A percentile compares a stretch with the other conserved stretches of the same genome.
Evolutionary conservation across 2,113 vertebrate genomes (phyloP).

Genomic region (Atlantisia rogersi): DNA sequence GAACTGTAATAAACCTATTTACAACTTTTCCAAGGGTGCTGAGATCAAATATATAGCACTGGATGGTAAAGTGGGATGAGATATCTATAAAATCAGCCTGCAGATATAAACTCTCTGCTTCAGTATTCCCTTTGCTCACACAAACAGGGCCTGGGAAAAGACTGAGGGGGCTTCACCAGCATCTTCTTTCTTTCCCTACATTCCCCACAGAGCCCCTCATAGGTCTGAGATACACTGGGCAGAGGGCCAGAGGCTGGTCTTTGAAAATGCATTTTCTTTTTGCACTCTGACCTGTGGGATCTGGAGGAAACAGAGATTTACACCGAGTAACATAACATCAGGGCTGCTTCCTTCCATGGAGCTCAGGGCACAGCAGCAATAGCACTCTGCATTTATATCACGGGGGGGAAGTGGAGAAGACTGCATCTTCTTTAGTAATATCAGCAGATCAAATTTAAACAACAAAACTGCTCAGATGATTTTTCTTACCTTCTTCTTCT

Average conservation of each 20-base stretch:
- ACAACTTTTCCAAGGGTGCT: neutral
- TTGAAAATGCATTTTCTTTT: neutral
- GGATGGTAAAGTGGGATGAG: neutral
- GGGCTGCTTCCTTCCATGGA: neutral
- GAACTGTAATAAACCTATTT: neutral
- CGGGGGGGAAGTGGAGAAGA: neutral
- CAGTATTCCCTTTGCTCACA: neutral
- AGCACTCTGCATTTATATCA: no score
- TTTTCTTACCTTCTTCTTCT: conserved; percentile 76
- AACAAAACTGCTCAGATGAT: neutral
- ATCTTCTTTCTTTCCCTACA: neutral
- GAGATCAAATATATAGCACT: neutral
- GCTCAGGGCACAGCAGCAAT: neutral
- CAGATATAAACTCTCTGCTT: neutral
- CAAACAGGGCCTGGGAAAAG: neutral
- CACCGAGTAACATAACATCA: neutral
- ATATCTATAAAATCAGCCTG: neutral
- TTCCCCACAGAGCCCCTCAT: neutral
- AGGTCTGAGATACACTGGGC: neutral
- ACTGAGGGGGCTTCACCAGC: neutral
- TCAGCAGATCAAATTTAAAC: neutral
- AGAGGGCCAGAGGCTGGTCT: neutral
- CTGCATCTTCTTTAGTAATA: fast-evolving
- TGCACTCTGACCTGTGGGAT: neutral
- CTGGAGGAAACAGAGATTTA: neutral